phyloP scores from a whole-genome alignment of 1,140 invertebrate genomes.

The Drosophila nannoptera region DNA sequence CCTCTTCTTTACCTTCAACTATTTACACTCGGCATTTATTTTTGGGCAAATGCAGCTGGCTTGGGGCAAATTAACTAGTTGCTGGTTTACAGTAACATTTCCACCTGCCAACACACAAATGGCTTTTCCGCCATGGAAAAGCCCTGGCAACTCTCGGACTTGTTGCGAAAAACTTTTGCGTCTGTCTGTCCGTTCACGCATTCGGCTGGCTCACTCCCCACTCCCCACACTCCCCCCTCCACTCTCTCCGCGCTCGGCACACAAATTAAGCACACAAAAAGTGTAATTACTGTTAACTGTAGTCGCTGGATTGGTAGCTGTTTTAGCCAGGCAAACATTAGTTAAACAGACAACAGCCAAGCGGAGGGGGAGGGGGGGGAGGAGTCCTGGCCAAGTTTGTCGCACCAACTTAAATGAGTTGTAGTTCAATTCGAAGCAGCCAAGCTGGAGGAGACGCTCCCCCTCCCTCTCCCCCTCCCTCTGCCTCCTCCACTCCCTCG shows the following conservation, averaged over 20 bases:
- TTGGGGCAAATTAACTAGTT: conserved; percentile 26
- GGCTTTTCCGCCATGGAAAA: conserved; percentile 3
- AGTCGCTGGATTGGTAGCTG: neutral
- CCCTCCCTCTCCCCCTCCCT: too few species aligned
- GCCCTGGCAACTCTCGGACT: conserved; percentile 46
- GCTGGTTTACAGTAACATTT: neutral
- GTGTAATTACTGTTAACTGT: conserved; percentile 69
- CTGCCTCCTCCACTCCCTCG: too few species aligned
- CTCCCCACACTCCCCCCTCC: too few species aligned
- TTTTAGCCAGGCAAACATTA: conserved; percentile 39
- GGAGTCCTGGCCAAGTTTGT: conserved; percentile 32
- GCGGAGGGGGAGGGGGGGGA: neutral
- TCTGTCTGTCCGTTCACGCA: too few species aligned
- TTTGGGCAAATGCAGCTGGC: conserved; percentile 4
- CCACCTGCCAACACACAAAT: conserved; percentile 6
- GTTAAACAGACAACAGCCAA: conserved; percentile 37
- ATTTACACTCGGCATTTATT: neutral
- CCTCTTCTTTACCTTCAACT: neutral
- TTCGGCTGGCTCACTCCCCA: too few species aligned
- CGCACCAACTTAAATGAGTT: conserved; percentile 67
- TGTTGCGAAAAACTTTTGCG: conserved; percentile 53
- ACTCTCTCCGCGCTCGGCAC: conserved; percentile 3
- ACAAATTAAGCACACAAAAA: conserved; percentile 66
- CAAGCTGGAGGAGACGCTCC: neutral
- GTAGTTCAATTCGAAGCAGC: conserved; percentile 26